Base-by-base conservation (phyloP, 2,113 vertebrate genomes). In the Otolemur garnettii region DNA sequence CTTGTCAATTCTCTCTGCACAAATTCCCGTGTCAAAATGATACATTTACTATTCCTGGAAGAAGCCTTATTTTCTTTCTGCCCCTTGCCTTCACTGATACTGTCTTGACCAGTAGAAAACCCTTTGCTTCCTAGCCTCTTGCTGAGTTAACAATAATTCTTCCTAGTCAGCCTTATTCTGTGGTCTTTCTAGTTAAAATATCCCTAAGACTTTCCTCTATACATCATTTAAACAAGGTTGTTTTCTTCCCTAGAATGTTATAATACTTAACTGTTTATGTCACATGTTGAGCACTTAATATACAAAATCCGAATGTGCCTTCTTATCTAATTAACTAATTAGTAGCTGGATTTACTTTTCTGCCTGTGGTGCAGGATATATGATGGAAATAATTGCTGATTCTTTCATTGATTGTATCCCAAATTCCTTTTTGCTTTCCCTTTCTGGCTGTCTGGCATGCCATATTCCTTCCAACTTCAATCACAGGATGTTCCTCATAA, bases 1-100 rank as follows among this genome's bases (percentile, higher is more conserved):
- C 30, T 57, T 91, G 53, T 77, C 59, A 77, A 24, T 88, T 87
- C 22, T 71, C 28, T 88, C 11, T 78, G 35, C 0, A 35, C 10
- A 89, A 72, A 92, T 69, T 60, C 42, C 11, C 13, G 6, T n/a
- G 38, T 79, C 68, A 95, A 96, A 87, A 95, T 81, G 33, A 78
- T 24, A 68, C 17, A 82, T 13, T 95, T 26, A 35, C 11, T 50
- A 28, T 90, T 62, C 7, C 15, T 68, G 22, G 2, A 60, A 62
- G 10, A 96, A 91, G 1, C 50, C 21, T 59, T 38, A 21, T 13
- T 88, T 82, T 95, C 1, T 71, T 72, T 71, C 60, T 66, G 35
- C 12, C 1, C 5, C 30, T 75, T 69, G 1, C 10, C 30, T 85
- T 94, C 7, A 80, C 1, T 8, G 57, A 92, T 75, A 19, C 19